A percentile compares a stretch with the other conserved stretches of the same genome.
Conservation (phyloP, 2,888 invertebrate genomes). For the Drosophila subsilvestris region DNA sequence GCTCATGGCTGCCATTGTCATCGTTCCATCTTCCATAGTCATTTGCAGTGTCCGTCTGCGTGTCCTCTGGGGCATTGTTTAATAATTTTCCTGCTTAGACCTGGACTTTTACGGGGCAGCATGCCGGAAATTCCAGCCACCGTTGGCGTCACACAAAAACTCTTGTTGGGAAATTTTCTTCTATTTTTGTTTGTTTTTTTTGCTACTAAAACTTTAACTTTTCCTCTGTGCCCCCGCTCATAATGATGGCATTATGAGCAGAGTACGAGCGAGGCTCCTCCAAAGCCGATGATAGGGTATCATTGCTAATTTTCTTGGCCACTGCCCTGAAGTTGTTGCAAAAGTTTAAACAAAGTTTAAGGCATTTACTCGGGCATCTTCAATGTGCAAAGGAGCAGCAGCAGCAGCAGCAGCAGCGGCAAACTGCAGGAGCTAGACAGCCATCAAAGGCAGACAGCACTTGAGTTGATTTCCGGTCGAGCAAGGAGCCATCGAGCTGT, state of each 20-base stretch:
- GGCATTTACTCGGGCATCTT: slow-evolving; percentile 15
- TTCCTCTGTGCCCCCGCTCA: slow-evolving; percentile 21
- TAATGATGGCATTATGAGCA: slow-evolving; percentile 68
- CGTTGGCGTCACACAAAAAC: slow-evolving; percentile 35
- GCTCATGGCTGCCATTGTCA: slow-evolving; percentile 50
- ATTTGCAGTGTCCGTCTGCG: neutral
- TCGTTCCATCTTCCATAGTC: slow-evolving; percentile 14
- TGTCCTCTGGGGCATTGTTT: slow-evolving; percentile 59
- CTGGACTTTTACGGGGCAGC: slow-evolving; percentile 24
- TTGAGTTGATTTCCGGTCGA: slow-evolving; percentile 29
- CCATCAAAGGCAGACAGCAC: slow-evolving; percentile 41
- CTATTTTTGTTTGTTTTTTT: neutral
- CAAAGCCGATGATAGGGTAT: slow-evolving; percentile 55
- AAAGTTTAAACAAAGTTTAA: slow-evolving; percentile 38
- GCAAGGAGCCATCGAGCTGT: slow-evolving; percentile 14
- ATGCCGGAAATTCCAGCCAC: slow-evolving; percentile 51
- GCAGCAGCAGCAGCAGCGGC: slow-evolving; percentile 6
- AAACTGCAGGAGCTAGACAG: neutral
- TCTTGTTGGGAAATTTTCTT: slow-evolving; percentile 53
- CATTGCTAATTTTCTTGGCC: slow-evolving; percentile 62
- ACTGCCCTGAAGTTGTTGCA: slow-evolving; percentile 24
- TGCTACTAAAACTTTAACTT: slow-evolving; percentile 41
- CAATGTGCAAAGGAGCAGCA: neutral
- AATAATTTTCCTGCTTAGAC: slow-evolving; percentile 67
- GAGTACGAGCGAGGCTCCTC: slow-evolving; percentile 27